phyloP scores from a whole-genome alignment of 1,140 invertebrate species.

The Gonatopus flavifemur region DNA sequence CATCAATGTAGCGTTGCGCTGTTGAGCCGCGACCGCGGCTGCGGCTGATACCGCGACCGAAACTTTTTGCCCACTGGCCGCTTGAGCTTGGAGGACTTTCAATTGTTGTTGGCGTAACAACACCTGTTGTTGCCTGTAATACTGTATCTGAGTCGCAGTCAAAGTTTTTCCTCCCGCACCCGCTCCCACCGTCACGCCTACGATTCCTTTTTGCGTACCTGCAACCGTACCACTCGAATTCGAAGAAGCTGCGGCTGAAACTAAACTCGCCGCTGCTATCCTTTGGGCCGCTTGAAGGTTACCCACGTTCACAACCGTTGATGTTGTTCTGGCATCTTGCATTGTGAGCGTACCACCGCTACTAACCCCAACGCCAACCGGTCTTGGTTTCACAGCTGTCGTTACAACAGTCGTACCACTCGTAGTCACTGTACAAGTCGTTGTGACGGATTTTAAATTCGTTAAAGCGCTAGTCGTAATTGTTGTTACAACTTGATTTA shows the following conservation, averaged over 20 bases:
- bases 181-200: slow-evolving; percentile 48
- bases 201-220: slow-evolving; percentile 44
- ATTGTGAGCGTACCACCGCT: slow-evolving; percentile 37
- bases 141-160: slow-evolving; percentile 60
- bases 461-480: slow-evolving; percentile 34
- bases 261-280: slow-evolving; percentile 43
- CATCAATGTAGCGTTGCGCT: slow-evolving; percentile 45
- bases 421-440: slow-evolving; percentile 32
- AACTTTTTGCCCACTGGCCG: slow-evolving; percentile 45
- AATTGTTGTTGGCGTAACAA: slow-evolving; percentile 54
- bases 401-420: slow-evolving; percentile 32
- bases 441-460: slow-evolving; percentile 42
- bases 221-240: slow-evolving; percentile 34
- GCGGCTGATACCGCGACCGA: slow-evolving; percentile 43
- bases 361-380: too few relatives aligned
- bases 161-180: slow-evolving; percentile 53
- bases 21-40: slow-evolving; percentile 30
- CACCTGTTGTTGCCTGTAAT: slow-evolving; percentile 54
- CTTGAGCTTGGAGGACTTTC: slow-evolving; percentile 46
- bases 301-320: slow-evolving; percentile 43
- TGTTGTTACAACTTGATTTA: slow-evolving; percentile 34
- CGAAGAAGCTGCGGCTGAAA: slow-evolving; percentile 42
- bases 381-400: slow-evolving; percentile 41
- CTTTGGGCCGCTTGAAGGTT: slow-evolving; percentile 48
- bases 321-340: slow-evolving; percentile 42